Evolutionary conservation across 2,797 vertebrate genomes (phyloP), one percentile per base, ranked within the genome.

Genomic region (Sebastes taczanowskii): DNA sequence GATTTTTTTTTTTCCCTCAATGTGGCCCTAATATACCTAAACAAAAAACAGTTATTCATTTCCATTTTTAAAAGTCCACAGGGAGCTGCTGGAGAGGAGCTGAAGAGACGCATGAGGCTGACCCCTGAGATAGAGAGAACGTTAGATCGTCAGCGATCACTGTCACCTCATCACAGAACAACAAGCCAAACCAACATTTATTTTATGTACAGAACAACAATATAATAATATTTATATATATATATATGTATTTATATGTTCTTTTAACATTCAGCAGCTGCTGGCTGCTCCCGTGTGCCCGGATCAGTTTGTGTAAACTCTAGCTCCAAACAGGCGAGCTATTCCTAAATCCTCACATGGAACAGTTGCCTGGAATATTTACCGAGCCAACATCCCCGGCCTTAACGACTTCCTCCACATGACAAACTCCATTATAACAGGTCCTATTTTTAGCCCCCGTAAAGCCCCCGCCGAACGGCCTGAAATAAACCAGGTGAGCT

Each of bases 401-500:
- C 78, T 69, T 74, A 85, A 82, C 77, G 74, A 82, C 91, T 88
- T 91, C 88, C 87, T 89, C 87, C 61, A 56, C 83, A 75, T 87
- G 81, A 89, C 86, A 87, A 87, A 88, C 84, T 83, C 80, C 74
- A 87, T 90, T 84, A 83, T 90, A 84, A 83, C 86, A 72, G 58
- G 56, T 32, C 7, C 27, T 93, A 91, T 89, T 91, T 89, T 85
- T 89, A 90, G 88, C 67, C 6, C 16, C 58, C 34, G n/a, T 81
- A 58, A 86, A 86, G 71, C 71, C 70, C 74, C 1, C 2, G 34
- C 1, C 35, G 88, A 81, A 58, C 55, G 74, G 74, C 58, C 71
- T 86, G 85, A 92, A 86, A 91, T 87, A 89, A 88, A 86, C 63
- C 86, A 90, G 90, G 89, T 90, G 84, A 88, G 83, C 79, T 66